Base-by-base conservation (phyloP, 2,113 vertebrate genomes). In the Heterotilapia buettikoferi region DNA sequence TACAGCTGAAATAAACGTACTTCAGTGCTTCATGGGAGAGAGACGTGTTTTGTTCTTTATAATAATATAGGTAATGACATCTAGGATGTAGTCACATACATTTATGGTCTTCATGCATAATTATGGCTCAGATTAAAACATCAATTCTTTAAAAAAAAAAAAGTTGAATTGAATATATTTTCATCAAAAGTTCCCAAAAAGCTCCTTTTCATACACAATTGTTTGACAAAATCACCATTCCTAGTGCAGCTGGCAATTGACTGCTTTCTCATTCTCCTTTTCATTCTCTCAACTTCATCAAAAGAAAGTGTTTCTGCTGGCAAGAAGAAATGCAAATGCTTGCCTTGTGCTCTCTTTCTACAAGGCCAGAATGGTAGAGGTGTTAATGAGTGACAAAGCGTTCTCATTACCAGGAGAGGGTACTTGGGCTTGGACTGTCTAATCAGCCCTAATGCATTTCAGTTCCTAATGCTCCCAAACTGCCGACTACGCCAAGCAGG, bases 361-460 rank as follows among this genome's bases (percentile, higher is more conserved):
- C 80, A 50, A 86, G 88, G 84, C 88, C 80, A 66, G 83, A 90
- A 76, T 53, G 84, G 81, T 80, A 11, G 86, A 91, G 63, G 92
- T 90, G 89, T 93, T 96, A 97, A 96, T 93, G 94, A 96, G 92
- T 95, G 91, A 96, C 94, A 95, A 96, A 96, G 92, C 85, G 76
- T 92, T 95, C 91, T 94, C 96, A 96, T 96, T 96, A 96, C 92
- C 88, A 89, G 84, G 84, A 93, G 92, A 95, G 92, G 93, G 89
- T 92, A 88, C 93, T 93, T 84, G 83, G 90, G 84, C 82, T 83
- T 40, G 88, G 87, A 91, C 85, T 66, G 82, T 89, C 92, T 96
- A 96, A 96, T 96, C 96, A 97, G 84, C 92, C 82, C 82, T 96
- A 95, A 96, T 96, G 95, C 87, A 81, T 94, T 95, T 91, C 88